Evolutionary conservation across 2,888 invertebrate species (phyloP).

Genomic region (Acrobeloides nanus): DNA sequence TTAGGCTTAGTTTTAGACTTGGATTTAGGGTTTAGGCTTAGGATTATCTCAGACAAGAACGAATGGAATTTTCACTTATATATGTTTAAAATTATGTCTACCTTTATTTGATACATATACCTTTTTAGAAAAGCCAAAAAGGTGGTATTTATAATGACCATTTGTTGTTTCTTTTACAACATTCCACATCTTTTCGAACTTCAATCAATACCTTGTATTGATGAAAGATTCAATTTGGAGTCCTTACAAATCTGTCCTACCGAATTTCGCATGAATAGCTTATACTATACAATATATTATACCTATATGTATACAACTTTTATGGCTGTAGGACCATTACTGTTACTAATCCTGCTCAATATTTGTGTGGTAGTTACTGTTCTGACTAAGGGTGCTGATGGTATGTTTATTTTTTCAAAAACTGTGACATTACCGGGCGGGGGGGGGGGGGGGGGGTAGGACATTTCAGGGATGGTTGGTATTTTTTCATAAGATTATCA

Average conservation of each 20-base stretch:
- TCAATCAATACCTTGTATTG: conserved; percentile 28
- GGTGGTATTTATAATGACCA: conserved; percentile 34
- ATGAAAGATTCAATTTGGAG: conserved; percentile 13
- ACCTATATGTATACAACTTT: conserved; percentile 43
- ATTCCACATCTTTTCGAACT: conserved; percentile 50
- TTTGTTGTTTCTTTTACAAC: conserved; percentile 44
- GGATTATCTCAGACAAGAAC: no score
- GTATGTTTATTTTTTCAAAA: conserved; percentile 13
- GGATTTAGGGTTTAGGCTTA: no score
- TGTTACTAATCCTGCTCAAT: conserved; percentile 45
- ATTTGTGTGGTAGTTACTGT: conserved; percentile 41
- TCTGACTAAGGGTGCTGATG: conserved; percentile 13
- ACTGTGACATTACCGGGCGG: not conserved
- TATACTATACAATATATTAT: conserved; percentile 51
- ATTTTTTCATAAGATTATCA: not conserved
- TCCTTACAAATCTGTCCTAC: conserved; percentile 38
- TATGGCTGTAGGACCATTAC: conserved; percentile 49
- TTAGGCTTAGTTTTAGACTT: no score
- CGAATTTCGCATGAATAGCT: conserved; percentile 31
- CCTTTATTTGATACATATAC: no score
- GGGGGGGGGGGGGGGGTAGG: not conserved
- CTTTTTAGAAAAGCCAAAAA: conserved; percentile 41
- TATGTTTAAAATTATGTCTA: no score
- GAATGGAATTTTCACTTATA: no score
- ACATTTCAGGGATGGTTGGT: not conserved